A percentile compares a stretch with the other conserved stretches of the same genome.
Conservation (phyloP, 2,113 vertebrate genomes). For the Deroptyus accipitrinus region DNA sequence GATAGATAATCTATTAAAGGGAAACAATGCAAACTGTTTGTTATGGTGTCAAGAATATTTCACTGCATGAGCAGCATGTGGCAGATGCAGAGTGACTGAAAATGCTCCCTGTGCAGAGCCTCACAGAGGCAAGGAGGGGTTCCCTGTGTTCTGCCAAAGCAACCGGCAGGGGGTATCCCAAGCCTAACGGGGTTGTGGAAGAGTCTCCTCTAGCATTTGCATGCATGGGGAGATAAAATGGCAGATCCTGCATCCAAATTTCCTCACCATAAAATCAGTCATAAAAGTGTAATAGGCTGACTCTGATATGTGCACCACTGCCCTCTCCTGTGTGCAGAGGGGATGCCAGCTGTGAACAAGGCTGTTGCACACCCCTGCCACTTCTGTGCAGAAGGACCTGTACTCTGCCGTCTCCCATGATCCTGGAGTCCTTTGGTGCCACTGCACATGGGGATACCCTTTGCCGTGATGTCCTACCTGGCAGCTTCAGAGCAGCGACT, state of each 20-base stretch:
- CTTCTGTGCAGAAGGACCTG: background rate
- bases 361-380: background rate
- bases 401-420: background rate
- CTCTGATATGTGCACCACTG: background rate
- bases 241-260: background rate
- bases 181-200: background rate
- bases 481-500: background rate
- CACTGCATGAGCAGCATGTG: background rate
- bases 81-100: background rate
- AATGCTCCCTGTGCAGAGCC: background rate
- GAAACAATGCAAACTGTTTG: background rate
- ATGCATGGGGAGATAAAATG: background rate
- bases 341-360: background rate
- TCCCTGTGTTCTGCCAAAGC: background rate
- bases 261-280: background rate
- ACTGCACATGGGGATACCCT: background rate
- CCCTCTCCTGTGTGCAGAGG: background rate
- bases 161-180: accelerated
- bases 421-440: background rate
- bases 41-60: background rate
- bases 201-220: background rate
- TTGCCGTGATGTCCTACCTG: background rate
- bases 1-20: slow-evolving; percentile 20
- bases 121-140: background rate
- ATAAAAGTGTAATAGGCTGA: background rate